Conservation (phyloP, 2,888 invertebrate genomes). For the Allacma fusca region DNA sequence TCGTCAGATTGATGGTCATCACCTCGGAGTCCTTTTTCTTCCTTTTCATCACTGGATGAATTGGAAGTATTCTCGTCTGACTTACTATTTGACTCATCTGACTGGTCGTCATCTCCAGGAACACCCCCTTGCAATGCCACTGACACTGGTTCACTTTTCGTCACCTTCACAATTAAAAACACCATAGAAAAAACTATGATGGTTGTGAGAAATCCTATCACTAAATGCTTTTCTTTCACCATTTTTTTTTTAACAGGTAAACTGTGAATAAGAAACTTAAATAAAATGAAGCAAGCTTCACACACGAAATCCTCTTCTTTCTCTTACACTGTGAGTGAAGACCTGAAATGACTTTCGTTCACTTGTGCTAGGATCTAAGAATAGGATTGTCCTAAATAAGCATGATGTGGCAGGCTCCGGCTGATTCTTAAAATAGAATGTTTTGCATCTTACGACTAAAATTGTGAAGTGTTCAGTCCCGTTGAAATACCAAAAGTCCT, state of each 20-base stretch:
- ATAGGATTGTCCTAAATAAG: conserved; percentile 40
- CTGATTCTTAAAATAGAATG: conserved; percentile 39
- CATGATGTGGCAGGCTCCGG: background rate
- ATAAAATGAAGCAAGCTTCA: background rate
- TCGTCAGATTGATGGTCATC: conserved; percentile 36
- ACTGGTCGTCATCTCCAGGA: conserved; percentile 9
- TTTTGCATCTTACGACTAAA: too few relatives aligned
- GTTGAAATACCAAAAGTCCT: too few relatives aligned
- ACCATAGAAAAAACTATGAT: conserved; percentile 55
- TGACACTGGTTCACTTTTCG: conserved; percentile 28
- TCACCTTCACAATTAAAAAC: conserved; percentile 56
- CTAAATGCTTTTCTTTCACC: conserved; percentile 57
- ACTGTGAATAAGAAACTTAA: background rate
- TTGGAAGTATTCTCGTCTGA: conserved; percentile 42
- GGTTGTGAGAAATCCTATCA: conserved; percentile 57
- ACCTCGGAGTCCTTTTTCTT: background rate
- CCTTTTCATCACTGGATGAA: conserved; percentile 43
- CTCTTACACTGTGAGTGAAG: background rate
- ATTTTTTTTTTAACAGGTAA: conserved; percentile 34
- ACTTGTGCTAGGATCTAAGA: conserved; percentile 19
- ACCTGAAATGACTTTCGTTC: conserved; percentile 20
- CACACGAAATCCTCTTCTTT: background rate
- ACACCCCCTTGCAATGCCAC: background rate
- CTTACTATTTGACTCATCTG: conserved; percentile 40
- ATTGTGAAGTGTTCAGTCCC: too few relatives aligned